A percentile compares a stretch with the other conserved stretches of the same genome.
These are phyloP conservation scores for Tuta absoluta DNA, from an alignment of 2,888 invertebrate species.

Conservation along the genomic window DNA sequence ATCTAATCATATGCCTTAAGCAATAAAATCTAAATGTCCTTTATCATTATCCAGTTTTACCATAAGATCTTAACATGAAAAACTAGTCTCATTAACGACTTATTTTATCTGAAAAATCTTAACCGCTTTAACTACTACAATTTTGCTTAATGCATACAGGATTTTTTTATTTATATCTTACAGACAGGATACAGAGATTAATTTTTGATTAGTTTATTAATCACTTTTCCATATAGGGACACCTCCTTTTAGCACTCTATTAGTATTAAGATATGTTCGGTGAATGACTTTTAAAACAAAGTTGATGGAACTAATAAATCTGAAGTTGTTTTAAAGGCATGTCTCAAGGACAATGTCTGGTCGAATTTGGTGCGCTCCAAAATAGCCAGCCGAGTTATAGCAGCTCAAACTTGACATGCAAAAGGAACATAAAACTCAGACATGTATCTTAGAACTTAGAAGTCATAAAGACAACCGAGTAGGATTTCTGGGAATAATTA, in stretches of 20 bases:
- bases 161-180: neutral
- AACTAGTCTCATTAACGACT: constrained; percentile 15
- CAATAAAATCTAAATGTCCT: constrained; percentile 7
- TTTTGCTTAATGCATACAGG: constrained; percentile 14
- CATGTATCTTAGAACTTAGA: constrained; percentile 15
- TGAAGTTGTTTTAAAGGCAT: constrained; percentile 24
- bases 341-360: constrained; percentile 32
- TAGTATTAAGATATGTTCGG: constrained; percentile 7
- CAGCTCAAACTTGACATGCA: constrained; percentile 19
- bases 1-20: constrained; percentile 8
- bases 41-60: neutral
- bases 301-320: constrained; percentile 7
- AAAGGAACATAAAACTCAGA: constrained; percentile 17
- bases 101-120: constrained; percentile 13
- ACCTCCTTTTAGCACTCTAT: neutral
- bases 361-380: constrained; percentile 27
- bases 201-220: constrained; percentile 11
- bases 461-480: neutral
- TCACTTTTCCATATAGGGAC: constrained; percentile 18
- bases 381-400: constrained; percentile 20
- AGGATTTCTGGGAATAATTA: neutral
- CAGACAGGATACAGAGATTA: constrained; percentile 18
- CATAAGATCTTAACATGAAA: constrained; percentile 6
- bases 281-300: constrained; percentile 23
- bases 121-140: neutral